Evolutionary conservation across 2,888 invertebrate species (phyloP).

Genomic region (Cremastobaeus sp.): DNA sequence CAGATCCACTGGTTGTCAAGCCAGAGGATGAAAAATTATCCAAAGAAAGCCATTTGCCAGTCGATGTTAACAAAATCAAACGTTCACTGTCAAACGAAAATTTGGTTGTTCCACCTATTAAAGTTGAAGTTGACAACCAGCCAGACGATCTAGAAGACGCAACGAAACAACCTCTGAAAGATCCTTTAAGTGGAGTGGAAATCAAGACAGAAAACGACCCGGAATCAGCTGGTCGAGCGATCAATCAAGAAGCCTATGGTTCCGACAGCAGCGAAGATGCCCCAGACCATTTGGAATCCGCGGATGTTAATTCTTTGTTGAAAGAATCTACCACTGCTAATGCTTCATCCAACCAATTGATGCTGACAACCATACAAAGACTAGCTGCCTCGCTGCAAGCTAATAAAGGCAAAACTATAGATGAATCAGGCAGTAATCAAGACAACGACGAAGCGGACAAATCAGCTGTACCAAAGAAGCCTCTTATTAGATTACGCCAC

Average conservation of each 20-base stretch:
- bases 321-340: constrained; percentile 69
- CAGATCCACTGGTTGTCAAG: background rate
- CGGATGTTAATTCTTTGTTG: constrained; percentile 71
- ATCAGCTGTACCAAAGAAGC: constrained; percentile 5
- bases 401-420: constrained; percentile 65
- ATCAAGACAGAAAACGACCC: constrained; percentile 64
- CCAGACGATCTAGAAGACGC: constrained; percentile 50
- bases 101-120: constrained; percentile 5
- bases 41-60: background rate
- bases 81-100: constrained; percentile 4
- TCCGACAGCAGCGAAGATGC: constrained; percentile 73
- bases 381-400: constrained; percentile 74
- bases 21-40: background rate
- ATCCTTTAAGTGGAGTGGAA: constrained; percentile 63
- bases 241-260: constrained; percentile 64
- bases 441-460: background rate
- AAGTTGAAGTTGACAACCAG: constrained; percentile 22
- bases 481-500: constrained; percentile 21
- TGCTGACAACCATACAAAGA: constrained; percentile 75
- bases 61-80: constrained; percentile 10
- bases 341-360: constrained; percentile 68
- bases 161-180: constrained; percentile 63
- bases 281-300: constrained; percentile 69
- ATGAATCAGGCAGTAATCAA: constrained; percentile 25
- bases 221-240: constrained; percentile 66